These are phyloP conservation scores for Leucophenga varia DNA, from an alignment of 1,140 invertebrate genomes.

Conservation along the genomic window DNA sequence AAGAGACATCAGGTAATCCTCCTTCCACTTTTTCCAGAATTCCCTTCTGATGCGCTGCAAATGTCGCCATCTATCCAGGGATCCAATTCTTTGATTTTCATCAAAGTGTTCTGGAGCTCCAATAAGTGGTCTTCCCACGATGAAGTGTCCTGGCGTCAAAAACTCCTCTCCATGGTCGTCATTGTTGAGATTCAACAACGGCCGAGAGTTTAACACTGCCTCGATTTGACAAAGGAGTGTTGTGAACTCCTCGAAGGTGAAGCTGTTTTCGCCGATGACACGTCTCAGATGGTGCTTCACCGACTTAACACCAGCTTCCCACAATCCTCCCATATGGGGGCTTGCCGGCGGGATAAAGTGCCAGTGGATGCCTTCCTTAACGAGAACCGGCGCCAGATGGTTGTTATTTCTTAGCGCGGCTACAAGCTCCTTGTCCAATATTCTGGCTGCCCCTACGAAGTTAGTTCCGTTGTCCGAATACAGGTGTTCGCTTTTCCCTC, in stretches of 20 bases:
- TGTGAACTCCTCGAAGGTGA: conserved; percentile 26
- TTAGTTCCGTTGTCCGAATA: not conserved
- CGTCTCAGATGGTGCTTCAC: conserved; percentile 23
- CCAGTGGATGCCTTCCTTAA: conserved; percentile 1
- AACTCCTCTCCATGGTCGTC: conserved; percentile 24
- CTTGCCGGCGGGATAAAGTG: conserved; percentile 46
- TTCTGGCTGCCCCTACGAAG: conserved; percentile 1
- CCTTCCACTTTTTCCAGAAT: not conserved
- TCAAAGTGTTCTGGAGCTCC: conserved; percentile 19
- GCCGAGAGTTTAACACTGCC: conserved; percentile 31
- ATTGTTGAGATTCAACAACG: conserved; percentile 23
- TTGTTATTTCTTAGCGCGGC: not conserved
- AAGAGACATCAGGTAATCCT: too few species aligned
- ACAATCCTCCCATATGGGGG: conserved; percentile 22
- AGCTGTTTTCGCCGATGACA: conserved; percentile 15
- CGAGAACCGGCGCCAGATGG: conserved; percentile 1
- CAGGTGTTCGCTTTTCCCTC: not conserved
- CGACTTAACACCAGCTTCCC: conserved; percentile 12
- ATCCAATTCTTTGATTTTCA: not conserved
- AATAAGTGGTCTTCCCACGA: conserved; percentile 37
- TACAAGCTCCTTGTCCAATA: conserved; percentile 3
- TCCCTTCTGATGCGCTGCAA: too few species aligned
- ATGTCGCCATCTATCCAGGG: too few species aligned
- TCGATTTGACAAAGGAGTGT: conserved; percentile 27
- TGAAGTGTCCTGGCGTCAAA: conserved; percentile 46